A percentile compares a stretch with the other conserved stretches of the same genome.
These are phyloP conservation scores for Monodelphis domestica DNA, from an alignment of 2,797 vertebrate species.

Conservation along the genomic window DNA sequence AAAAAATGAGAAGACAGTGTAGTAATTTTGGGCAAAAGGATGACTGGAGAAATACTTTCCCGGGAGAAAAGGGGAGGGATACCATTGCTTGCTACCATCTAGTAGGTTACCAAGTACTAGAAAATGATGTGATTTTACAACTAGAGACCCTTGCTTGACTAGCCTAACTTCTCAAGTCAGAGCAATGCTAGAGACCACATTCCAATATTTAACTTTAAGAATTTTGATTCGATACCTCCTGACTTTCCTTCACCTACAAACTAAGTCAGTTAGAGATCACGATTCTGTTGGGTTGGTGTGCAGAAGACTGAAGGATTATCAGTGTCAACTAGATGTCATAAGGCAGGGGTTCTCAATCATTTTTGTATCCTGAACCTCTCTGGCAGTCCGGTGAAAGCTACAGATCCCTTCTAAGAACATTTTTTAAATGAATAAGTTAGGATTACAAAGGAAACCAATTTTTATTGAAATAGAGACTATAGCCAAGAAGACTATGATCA, in stretches of 20 bases:
- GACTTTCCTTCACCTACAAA: background rate
- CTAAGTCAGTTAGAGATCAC: background rate
- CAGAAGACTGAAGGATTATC: background rate
- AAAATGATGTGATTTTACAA: background rate
- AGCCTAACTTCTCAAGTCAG: background rate
- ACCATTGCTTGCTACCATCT: background rate
- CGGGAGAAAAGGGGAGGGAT: background rate
- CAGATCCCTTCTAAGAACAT: background rate
- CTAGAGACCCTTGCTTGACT: background rate
- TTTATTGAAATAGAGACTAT: background rate
- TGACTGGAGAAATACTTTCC: background rate
- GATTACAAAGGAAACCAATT: background rate
- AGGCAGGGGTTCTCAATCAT: background rate
- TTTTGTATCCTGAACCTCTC: background rate
- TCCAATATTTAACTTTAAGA: background rate
- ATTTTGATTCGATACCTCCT: background rate
- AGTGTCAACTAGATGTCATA: background rate
- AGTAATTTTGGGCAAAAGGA: constrained; percentile 37
- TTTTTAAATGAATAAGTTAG: background rate
- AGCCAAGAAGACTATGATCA: background rate
- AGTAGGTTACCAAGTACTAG: background rate
- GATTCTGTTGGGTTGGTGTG: background rate
- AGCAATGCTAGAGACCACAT: background rate
- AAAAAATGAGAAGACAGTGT: background rate
- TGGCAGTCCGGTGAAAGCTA: background rate